These are phyloP conservation scores for Hoplodrina blanda DNA, from an alignment of 2,888 invertebrate genomes.

Conservation along the genomic window DNA sequence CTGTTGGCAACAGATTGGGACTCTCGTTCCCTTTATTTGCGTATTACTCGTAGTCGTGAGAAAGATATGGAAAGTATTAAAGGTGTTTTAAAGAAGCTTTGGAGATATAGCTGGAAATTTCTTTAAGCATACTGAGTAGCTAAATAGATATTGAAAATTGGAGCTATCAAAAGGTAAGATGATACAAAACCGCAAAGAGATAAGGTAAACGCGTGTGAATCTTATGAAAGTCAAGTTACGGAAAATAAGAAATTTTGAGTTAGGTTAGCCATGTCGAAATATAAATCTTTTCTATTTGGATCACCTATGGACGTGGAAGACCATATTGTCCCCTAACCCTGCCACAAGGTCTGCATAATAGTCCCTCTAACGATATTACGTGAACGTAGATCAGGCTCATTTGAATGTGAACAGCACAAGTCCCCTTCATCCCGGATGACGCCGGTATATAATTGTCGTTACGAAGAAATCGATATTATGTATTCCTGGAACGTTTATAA, in stretches of 20 bases:
- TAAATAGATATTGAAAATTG: no score
- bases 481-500: conserved; percentile 42
- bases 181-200: neutral
- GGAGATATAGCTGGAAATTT: no score
- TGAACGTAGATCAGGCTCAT: conserved; percentile 29
- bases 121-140: no score
- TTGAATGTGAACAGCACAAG: conserved; percentile 62
- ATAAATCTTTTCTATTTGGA: neutral
- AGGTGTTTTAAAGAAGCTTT: neutral
- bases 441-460: conserved; percentile 61
- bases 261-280: neutral
- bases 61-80: neutral
- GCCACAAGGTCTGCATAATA: conserved; percentile 18
- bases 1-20: conserved; percentile 18
- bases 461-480: conserved; percentile 53
- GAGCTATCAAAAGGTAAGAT: neutral
- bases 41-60: neutral
- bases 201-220: neutral
- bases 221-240: neutral
- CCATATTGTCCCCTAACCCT: neutral
- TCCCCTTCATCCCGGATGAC: conserved; percentile 70
- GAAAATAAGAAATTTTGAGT: neutral
- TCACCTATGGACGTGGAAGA: neutral
- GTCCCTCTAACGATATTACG: conserved; percentile 27
- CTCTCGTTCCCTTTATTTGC: conserved; percentile 23